Conservation (phyloP, 92 coral and sea anemone species). For the Palythoa heliodiscus region DNA sequence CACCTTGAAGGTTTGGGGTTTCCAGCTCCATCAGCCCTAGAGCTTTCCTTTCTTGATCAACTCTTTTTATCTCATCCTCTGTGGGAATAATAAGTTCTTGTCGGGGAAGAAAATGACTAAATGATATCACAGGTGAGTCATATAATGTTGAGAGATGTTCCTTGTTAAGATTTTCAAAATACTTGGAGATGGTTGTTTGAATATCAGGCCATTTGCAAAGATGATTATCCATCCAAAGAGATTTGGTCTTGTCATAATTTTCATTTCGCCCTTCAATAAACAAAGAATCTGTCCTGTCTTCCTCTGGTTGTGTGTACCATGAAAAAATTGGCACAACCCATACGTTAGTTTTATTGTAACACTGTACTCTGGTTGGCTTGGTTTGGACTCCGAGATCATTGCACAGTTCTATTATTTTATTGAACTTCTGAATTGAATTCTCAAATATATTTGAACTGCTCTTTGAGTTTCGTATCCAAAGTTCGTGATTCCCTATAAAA, state of each 20-base stretch:
- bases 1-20: constrained; percentile 72
- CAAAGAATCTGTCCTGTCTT: constrained; percentile 61
- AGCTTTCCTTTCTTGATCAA: constrained; percentile 58
- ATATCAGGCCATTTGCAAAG: constrained; percentile 73
- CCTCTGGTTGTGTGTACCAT: constrained; percentile 79
- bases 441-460: constrained; percentile 20
- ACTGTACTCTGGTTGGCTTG: constrained; percentile 60
- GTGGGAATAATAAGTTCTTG: constrained; percentile 70
- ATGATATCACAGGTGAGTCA: constrained; percentile 74
- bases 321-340: constrained; percentile 82
- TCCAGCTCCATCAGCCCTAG: constrained; percentile 48
- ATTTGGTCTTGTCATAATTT: constrained; percentile 61
- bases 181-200: constrained; percentile 49
- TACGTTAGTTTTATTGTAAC: constrained; percentile 32
- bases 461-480: constrained; percentile 61
- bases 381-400: constrained; percentile 64
- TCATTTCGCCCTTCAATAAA: constrained; percentile 59
- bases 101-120: constrained; percentile 85
- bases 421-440: constrained; percentile 70
- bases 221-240: constrained; percentile 82
- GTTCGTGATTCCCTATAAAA: constrained; percentile 73
- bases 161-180: constrained; percentile 64
- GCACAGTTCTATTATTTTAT: constrained; percentile 61
- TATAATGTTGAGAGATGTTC: constrained; percentile 45
- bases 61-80: constrained; percentile 56